Evolutionary conservation across 2,888 invertebrate species (phyloP), one percentile per base, ranked within the genome.

Genomic region (Capitulum mitella): DNA sequence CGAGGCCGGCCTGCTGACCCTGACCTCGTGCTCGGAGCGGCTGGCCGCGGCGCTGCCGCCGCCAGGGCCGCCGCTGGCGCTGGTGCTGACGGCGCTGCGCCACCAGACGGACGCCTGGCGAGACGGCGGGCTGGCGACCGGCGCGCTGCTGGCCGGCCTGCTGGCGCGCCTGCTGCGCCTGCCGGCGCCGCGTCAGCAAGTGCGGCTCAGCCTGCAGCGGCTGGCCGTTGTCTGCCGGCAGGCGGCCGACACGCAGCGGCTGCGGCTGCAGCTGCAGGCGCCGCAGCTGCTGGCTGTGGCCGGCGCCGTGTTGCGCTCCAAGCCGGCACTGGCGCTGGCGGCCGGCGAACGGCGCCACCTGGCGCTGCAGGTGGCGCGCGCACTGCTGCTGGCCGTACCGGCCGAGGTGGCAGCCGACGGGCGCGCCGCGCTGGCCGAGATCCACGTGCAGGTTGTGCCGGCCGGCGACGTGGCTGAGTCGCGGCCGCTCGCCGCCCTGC

Each of bases 331-430:
- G 37, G 14, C 37, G 8, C 70, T 70, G 37, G 26, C 70, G 70
- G 70, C 70, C 40, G 70, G 6, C 37, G 70, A 70, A 40, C 37
- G 70, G 40, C 70, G 70, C 10, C 70, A 70, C 40, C 37, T 70
- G 70, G 12, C 70, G 70, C 70, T 70, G 40, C 70, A 70, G 70
- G 37, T 70, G 37, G 37, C 40, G 70, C 70, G 70, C 37, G 70
- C 70, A 37, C 26, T 70, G 37, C 70, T 70, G 70, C 70, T 29
- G 70, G 70, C 26, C 34, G 70, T 70, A 22, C 70, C 70, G 16
- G 37, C 26, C 1, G 70, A 70, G 70, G 0, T 40, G 37, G 37
- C n/a, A 26, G 64, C 14, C 34, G 37, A 70, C 37, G 29, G 58
- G 2, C 70, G 70, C 70, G 37, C 70, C 40, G 70, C 26, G 26